Conservation (phyloP, 2,888 invertebrate genomes). For the Iselma pallidipennis region DNA sequence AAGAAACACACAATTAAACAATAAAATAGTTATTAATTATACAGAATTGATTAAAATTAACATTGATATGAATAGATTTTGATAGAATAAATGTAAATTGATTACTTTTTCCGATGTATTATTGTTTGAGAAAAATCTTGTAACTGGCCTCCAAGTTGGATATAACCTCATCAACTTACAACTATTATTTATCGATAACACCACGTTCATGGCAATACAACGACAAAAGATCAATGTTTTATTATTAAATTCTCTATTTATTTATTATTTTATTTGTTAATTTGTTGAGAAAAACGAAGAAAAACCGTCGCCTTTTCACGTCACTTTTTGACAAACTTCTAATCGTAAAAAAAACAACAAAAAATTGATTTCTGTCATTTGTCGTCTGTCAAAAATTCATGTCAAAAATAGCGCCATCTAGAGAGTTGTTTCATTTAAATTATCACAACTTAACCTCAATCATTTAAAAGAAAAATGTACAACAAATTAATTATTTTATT, state of each 20-base stretch:
- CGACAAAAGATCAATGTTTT: too few relatives aligned
- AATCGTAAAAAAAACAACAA: too few relatives aligned
- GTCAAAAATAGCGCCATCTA: too few relatives aligned
- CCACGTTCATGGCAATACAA: neutral
- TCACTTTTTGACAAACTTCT: too few relatives aligned
- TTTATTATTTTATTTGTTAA: too few relatives aligned
- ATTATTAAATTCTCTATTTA: too few relatives aligned
- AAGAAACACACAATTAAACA: neutral
- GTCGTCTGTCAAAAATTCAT: too few relatives aligned
- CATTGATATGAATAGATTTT: neutral
- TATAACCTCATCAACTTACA: conserved; percentile 40
- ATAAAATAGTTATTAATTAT: conserved; percentile 6
- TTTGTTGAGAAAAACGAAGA: too few relatives aligned
- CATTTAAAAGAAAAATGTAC: neutral
- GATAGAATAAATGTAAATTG: neutral
- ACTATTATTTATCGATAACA: neutral
- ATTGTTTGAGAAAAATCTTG: conserved; percentile 31
- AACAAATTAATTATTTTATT: neutral
- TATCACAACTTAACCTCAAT: neutral
- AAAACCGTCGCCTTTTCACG: too few relatives aligned
- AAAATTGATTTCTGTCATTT: too few relatives aligned
- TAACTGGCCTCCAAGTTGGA: conserved; percentile 27
- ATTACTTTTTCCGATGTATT: conserved; percentile 16
- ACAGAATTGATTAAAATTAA: conserved; percentile 2
- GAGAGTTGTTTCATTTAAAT: too few relatives aligned